These are phyloP conservation scores for Leuciscus idus DNA, from an alignment of 2,113 vertebrate genomes.

Conservation along the genomic window DNA sequence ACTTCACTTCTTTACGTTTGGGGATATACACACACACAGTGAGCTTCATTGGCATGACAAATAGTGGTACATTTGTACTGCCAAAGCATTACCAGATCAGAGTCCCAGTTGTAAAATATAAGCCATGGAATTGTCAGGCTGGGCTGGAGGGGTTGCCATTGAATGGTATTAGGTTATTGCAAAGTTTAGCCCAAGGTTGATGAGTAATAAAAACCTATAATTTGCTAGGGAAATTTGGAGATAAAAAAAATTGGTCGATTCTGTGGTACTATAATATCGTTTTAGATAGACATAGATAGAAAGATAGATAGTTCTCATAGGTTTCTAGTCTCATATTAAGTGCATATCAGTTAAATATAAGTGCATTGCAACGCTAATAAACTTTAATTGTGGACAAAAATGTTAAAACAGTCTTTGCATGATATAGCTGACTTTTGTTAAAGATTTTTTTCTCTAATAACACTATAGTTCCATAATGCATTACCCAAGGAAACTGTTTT, in stretches of 20 bases:
- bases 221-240: neutral
- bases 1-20: slow-evolving; percentile 30
- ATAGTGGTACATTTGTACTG: neutral
- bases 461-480: slow-evolving; percentile 4
- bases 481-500: neutral
- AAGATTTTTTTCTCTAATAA: neutral
- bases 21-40: slow-evolving; percentile 26
- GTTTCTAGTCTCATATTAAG: too few species aligned
- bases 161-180: neutral
- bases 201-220: neutral
- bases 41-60: slow-evolving; percentile 25
- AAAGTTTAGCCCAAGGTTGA: neutral
- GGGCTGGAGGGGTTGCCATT: neutral
- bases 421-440: neutral
- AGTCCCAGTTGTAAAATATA: neutral
- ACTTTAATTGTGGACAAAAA: neutral
- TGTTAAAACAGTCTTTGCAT: neutral
- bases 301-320: too few species aligned
- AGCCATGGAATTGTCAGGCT: neutral
- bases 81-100: neutral
- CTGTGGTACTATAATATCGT: neutral
- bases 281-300: neutral
- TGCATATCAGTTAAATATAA: too few species aligned
- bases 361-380: neutral
- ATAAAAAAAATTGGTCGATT: neutral